A percentile compares a stretch with the other conserved stretches of the same genome.
Evolutionary conservation across 1,140 invertebrate species (phyloP).

Genomic region (Ectropis grisescens): DNA sequence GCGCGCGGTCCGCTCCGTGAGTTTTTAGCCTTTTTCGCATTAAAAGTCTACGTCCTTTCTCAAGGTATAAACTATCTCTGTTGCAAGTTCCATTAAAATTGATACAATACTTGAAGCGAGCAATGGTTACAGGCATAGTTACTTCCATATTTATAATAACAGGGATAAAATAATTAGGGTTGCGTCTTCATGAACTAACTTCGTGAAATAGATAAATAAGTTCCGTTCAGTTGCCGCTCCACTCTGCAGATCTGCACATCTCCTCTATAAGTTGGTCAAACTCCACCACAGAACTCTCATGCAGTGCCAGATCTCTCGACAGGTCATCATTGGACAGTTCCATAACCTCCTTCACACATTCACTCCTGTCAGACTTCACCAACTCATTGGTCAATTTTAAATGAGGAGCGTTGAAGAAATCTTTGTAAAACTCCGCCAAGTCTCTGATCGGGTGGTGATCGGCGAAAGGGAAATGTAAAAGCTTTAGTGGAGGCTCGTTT

Average conservation of each 20-base stretch:
- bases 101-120: too few relatives aligned
- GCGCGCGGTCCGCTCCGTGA: too few relatives aligned
- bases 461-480: constrained; percentile 52
- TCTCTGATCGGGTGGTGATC: constrained; percentile 58
- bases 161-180: too few relatives aligned
- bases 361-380: constrained; percentile 16
- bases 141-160: too few relatives aligned
- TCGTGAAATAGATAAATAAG: too few relatives aligned
- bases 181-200: too few relatives aligned
- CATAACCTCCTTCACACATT: constrained; percentile 25
- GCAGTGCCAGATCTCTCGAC: constrained; percentile 41
- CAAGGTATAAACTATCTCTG: too few relatives aligned
- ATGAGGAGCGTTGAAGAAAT: constrained; percentile 60
- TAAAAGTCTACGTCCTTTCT: too few relatives aligned
- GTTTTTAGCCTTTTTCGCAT: too few relatives aligned
- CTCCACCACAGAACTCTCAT: constrained; percentile 51
- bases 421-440: constrained; percentile 59
- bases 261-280: constrained; percentile 58
- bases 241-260: constrained; percentile 54
- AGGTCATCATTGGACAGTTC: constrained; percentile 37
- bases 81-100: too few relatives aligned
- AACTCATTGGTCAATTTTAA: constrained; percentile 39
- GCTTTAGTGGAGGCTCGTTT: constrained; percentile 47
- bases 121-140: too few relatives aligned
- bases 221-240: constrained; percentile 52